phyloP scores from a whole-genome alignment of 2,888 invertebrate species.

The Drosophila mayaguana region DNA sequence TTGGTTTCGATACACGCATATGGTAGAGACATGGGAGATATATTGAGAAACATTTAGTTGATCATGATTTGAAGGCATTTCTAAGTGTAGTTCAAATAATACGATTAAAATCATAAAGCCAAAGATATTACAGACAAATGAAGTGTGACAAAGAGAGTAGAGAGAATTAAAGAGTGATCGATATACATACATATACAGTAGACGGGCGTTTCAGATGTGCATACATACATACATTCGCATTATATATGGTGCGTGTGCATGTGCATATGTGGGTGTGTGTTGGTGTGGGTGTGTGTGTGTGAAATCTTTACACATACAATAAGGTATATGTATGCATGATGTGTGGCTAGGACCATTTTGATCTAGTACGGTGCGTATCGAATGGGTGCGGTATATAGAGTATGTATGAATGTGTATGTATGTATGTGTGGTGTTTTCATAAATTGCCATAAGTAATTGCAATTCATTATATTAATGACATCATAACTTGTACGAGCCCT shows the following conservation, averaged over 20 bases:
- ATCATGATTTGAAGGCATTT: conserved; percentile 34
- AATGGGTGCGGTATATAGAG: conserved; percentile 14
- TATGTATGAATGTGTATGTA: conserved; percentile 14
- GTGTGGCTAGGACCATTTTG: conserved; percentile 41
- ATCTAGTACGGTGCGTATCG: conserved; percentile 29
- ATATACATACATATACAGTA: neutral
- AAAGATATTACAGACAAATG: conserved; percentile 47
- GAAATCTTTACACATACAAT: conserved; percentile 17
- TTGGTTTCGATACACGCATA: conserved; percentile 12
- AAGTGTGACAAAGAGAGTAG: conserved; percentile 24
- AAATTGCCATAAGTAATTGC: conserved; percentile 28
- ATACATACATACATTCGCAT: conserved; percentile 64
- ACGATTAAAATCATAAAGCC: conserved; percentile 35
- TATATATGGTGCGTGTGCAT: conserved; percentile 46
- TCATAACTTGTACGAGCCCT: conserved; percentile 17
- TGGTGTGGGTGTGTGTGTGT: conserved; percentile 18
- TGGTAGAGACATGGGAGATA: conserved; percentile 28
- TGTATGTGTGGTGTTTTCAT: conserved; percentile 28
- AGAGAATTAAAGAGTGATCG: conserved; percentile 7
- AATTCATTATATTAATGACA: conserved; percentile 29
- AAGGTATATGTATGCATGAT: conserved; percentile 34
- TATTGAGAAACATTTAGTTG: conserved; percentile 55
- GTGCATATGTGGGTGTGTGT: conserved; percentile 1
- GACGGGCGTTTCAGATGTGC: conserved; percentile 54
- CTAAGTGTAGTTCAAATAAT: conserved; percentile 10